Conservation (phyloP, 2,113 vertebrate genomes). For the Phoenicopterus ruber region DNA sequence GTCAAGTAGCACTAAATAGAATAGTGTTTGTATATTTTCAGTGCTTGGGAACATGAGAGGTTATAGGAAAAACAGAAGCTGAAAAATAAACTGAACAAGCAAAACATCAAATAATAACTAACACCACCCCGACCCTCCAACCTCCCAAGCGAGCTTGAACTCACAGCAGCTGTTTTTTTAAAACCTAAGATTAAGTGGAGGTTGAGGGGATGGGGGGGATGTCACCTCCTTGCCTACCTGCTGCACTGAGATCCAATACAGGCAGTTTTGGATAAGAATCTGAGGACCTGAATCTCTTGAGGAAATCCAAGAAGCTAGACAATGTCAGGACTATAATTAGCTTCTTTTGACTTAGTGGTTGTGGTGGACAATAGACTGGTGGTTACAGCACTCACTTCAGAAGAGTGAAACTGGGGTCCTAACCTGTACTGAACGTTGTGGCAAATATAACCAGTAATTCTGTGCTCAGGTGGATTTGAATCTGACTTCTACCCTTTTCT, state of each 20-base stretch:
- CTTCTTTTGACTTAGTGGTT: background rate
- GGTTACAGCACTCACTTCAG: background rate
- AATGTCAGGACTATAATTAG: background rate
- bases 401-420: background rate
- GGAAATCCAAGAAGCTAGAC: background rate
- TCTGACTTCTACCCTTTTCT: background rate
- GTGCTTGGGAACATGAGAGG: background rate
- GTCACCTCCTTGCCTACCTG: background rate
- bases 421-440: background rate
- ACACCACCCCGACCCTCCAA: too few species aligned
- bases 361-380: background rate
- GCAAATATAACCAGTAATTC: background rate
- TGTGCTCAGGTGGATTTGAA: background rate
- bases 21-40: background rate
- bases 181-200: background rate
- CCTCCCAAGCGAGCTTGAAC: rapidly evolving
- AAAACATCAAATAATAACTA: background rate
- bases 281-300: background rate
- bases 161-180: background rate
- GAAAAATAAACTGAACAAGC: background rate
- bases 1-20: background rate
- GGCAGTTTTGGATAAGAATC: background rate
- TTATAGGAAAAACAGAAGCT: background rate
- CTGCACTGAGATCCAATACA: background rate
- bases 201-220: background rate